Percentiles rank a stretch among this genome's conserved stretches.
Evolutionary conservation across 30 jellyfish, hydroid and myxozoan species (phyloP).

Genomic region (Sanderia malayensis): DNA sequence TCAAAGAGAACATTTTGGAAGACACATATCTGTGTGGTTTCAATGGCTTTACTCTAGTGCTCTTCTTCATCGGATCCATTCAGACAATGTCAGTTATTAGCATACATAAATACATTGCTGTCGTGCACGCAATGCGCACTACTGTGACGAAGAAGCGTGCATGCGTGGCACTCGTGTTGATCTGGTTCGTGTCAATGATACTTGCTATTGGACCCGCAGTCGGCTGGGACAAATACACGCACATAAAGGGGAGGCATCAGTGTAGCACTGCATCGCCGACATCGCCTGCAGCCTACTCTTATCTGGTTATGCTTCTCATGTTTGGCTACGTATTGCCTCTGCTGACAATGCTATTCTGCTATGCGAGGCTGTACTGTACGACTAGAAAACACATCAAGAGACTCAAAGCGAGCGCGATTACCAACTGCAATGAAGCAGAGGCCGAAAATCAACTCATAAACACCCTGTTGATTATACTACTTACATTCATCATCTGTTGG

Average conservation of each 20-base stretch:
- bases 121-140: constrained; percentile 44
- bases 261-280: constrained; percentile 52
- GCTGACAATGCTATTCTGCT: constrained; percentile 54
- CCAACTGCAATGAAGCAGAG: constrained; percentile 11
- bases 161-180: constrained; percentile 9
- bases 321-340: constrained; percentile 56
- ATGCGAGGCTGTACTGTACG: constrained; percentile 44
- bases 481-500: constrained; percentile 58
- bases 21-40: constrained; percentile 16
- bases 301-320: constrained; percentile 36
- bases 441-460: constrained; percentile 49
- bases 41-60: constrained; percentile 61
- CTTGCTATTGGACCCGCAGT: constrained; percentile 76
- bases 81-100: constrained; percentile 49
- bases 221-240: constrained; percentile 70
- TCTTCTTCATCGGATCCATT: constrained; percentile 55
- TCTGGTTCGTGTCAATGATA: constrained; percentile 48
- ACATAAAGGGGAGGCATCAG: constrained; percentile 63
- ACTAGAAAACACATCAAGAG: constrained; percentile 46
- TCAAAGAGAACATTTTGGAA: constrained; percentile 18
- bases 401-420: constrained; percentile 32
- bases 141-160: constrained; percentile 47
- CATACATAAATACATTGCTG: constrained; percentile 55
- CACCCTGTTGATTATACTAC: constrained; percentile 43
- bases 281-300: neutral